Evolutionary conservation across 2,113 vertebrate genomes (phyloP), one percentile per base, ranked within the genome.

Genomic region (Stictonetta naevosa): DNA sequence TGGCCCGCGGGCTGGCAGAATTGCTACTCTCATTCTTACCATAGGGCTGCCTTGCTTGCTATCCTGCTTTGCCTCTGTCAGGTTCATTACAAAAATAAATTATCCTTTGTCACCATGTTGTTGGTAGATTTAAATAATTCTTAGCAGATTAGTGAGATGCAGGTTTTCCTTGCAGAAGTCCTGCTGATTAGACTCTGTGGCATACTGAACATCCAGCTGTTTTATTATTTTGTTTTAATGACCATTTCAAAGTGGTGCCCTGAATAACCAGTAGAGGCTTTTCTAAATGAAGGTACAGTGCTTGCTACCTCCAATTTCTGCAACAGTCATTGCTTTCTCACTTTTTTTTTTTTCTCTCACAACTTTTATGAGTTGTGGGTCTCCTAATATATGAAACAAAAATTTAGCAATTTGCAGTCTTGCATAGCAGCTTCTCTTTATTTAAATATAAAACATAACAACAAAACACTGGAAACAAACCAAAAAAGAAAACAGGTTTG

Each of bases 201-300:
- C 21, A 56, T 64, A 68, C 10, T 66, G 60, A 88, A 75, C 8
- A 62, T 66, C 40, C 77, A 76, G 62, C 42, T 58, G 69, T 62
- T 94, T 72, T 82, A 78, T 84, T 84, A 76, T 82, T 82, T 90
- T 68, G 11, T 33, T 76, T 88, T 91, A 82, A 50, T 66, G 38
- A 59, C 19, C 21, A 13, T 88, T 82, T 94, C 29, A 62, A 94
- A 90, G 44, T 58, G 71, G 62, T 72, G 25, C 36, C 13, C 38
- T 62, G 48, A 88, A 84, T 42, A 90, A 76, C 4, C 11, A 69
- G 42, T 33, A 62, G 34, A 75, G 14, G 60, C 34, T 36, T 36
- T 86, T 91, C 48, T 67, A 78, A 90, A 86, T n/a, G 73, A 83
- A 83, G 7, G 20, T 93, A 29, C 2, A 4, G 33, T 1, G 6